Conservation (phyloP, 2,888 invertebrate species). For the Ceramica pisi region DNA sequence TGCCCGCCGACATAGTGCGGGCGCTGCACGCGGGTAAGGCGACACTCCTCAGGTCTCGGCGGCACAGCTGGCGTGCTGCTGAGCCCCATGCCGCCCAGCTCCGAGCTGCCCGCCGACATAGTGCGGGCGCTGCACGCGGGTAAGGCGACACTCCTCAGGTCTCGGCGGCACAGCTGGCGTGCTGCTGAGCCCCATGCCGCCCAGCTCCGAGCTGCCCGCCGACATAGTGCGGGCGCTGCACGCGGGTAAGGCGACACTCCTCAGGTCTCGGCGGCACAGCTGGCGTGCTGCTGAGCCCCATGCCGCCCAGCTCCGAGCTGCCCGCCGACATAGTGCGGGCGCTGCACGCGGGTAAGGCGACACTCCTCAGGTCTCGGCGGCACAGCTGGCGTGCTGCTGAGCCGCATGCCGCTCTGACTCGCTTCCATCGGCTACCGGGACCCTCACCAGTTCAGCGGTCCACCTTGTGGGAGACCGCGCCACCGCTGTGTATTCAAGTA, state of each 20-base stretch:
- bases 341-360: constrained; percentile 93
- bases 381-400: constrained; percentile 91
- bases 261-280: too few species aligned
- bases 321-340: constrained; percentile 95
- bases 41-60: too few species aligned
- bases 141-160: too few species aligned
- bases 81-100: constrained; percentile 94
- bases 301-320: constrained; percentile 93
- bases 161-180: constrained; percentile 83
- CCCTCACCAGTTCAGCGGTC: too few species aligned
- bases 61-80: constrained; percentile 91
- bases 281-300: constrained; percentile 95
- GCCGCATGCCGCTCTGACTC: constrained; percentile 96
- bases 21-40: constrained; percentile 94
- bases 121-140: constrained; percentile 96
- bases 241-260: constrained; percentile 92
- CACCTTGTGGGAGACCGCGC: too few species aligned
- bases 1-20: constrained; percentile 95
- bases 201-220: constrained; percentile 93
- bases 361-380: too few species aligned
- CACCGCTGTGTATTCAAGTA: too few species aligned
- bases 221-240: constrained; percentile 96
- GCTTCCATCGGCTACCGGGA: too few species aligned
- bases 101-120: constrained; percentile 94
- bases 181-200: constrained; percentile 95